These are phyloP conservation scores for Hetaerina titia DNA, from an alignment of 2,888 invertebrate genomes.

Conservation along the genomic window DNA sequence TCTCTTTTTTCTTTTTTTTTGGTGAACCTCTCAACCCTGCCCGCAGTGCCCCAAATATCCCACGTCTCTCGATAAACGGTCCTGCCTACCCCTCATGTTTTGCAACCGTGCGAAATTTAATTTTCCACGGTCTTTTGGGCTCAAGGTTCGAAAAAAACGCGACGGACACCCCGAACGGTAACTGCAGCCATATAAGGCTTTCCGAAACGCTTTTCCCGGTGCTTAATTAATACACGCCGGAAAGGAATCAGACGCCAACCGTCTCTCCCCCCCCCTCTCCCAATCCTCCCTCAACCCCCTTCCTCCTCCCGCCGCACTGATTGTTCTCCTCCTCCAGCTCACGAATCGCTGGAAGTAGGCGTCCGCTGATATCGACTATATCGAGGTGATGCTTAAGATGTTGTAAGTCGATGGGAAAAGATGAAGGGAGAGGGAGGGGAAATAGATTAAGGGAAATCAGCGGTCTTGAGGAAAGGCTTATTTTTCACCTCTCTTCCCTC, in stretches of 20 bases:
- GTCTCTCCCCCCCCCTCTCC: neutral
- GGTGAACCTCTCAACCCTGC: neutral
- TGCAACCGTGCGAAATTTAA: conserved; percentile 28
- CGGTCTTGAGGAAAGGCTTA: neutral
- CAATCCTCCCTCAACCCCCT: neutral
- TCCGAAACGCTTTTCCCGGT: neutral
- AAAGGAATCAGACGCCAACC: neutral
- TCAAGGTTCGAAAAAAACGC: conserved; percentile 11
- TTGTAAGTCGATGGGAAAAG: neutral
- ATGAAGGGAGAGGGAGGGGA: neutral
- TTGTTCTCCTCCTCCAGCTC: neutral
- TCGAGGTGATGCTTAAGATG: conserved; percentile 1
- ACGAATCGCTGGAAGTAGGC: neutral
- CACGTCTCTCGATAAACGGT: neutral
- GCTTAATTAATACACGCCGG: conserved; percentile 19
- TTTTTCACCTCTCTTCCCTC: neutral
- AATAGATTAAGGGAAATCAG: neutral
- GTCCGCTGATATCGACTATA: neutral
- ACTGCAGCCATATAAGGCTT: neutral
- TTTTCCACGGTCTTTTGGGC: conserved; percentile 25
- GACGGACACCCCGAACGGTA: neutral
- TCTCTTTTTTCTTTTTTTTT: neutral
- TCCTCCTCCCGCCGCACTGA: neutral
- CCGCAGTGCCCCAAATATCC: neutral
- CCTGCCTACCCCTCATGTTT: neutral